These are phyloP conservation scores for Lysandra bellargus DNA, from an alignment of 2,888 invertebrate genomes.

Conservation along the genomic window DNA sequence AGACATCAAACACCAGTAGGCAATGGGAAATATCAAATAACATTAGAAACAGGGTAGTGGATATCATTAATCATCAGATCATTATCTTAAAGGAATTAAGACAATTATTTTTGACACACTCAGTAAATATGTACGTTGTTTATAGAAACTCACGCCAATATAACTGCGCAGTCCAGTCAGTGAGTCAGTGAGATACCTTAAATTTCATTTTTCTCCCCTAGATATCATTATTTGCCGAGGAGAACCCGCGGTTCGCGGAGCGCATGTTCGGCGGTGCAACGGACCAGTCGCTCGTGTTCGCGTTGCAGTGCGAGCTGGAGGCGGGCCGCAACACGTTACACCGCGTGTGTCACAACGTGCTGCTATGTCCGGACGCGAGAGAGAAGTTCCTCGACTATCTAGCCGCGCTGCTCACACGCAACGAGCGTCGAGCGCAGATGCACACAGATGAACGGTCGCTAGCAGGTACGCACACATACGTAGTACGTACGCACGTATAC, in stretches of 20 bases:
- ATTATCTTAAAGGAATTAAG: too few species aligned
- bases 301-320: slow-evolving; percentile 89
- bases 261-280: slow-evolving; percentile 80
- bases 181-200: background rate
- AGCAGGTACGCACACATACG: slow-evolving; percentile 70
- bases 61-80: too few species aligned
- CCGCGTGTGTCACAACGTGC: slow-evolving; percentile 89
- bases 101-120: too few species aligned
- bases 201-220: slow-evolving; percentile 41
- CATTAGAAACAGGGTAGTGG: too few species aligned
- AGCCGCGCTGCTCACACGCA: slow-evolving; percentile 87
- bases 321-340: slow-evolving; percentile 88
- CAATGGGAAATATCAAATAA: too few species aligned
- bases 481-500: background rate
- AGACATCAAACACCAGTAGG: too few species aligned
- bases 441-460: slow-evolving; percentile 93
- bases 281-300: slow-evolving; percentile 84
- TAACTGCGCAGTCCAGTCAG: background rate
- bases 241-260: slow-evolving; percentile 93
- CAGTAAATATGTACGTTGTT: too few species aligned
- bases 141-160: too few species aligned
- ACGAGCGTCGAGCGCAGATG: slow-evolving; percentile 93
- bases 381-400: slow-evolving; percentile 90
- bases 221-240: slow-evolving; percentile 94
- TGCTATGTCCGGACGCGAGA: slow-evolving; percentile 90